These are phyloP conservation scores for Tetheella fluctuosa DNA, from an alignment of 2,888 invertebrate genomes.

Conservation along the genomic window DNA sequence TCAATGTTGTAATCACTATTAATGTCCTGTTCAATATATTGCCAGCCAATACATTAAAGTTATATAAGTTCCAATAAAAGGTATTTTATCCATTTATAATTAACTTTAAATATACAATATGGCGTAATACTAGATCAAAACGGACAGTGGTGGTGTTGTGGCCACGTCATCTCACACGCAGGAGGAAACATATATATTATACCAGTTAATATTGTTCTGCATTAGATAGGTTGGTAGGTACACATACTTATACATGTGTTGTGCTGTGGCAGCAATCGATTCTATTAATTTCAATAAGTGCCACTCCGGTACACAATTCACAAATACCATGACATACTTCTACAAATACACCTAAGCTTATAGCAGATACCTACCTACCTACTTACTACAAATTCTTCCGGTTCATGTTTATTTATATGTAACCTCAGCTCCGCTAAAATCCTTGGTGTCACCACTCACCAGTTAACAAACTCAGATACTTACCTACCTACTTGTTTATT, in stretches of 20 bases:
- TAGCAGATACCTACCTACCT: not conserved
- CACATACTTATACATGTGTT: not conserved
- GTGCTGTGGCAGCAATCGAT: not conserved
- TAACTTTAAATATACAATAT: not conserved
- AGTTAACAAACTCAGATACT: not conserved
- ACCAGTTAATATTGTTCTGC: not conserved
- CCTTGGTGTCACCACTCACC: not conserved
- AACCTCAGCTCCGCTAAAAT: not conserved
- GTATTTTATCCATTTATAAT: not conserved
- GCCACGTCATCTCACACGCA: not conserved
- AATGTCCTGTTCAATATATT: too few species aligned
- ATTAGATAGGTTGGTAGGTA: not conserved
- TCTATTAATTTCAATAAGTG: slow-evolving; percentile 1
- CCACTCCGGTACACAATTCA: not conserved
- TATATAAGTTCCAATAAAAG: too few species aligned
- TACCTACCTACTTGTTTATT: too few species aligned
- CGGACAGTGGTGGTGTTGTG: not conserved
- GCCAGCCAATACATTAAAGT: too few species aligned
- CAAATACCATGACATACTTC: not conserved
- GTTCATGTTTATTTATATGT: not conserved
- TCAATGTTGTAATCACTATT: too few species aligned
- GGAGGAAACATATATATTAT: not conserved
- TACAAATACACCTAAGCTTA: not conserved
- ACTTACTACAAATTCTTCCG: not conserved
- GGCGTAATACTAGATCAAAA: not conserved